Percentiles rank a stretch among this genome's conserved stretches.
phyloP scores from a whole-genome alignment of 2,797 vertebrate genomes.

The Pogonophryne albipinna region DNA sequence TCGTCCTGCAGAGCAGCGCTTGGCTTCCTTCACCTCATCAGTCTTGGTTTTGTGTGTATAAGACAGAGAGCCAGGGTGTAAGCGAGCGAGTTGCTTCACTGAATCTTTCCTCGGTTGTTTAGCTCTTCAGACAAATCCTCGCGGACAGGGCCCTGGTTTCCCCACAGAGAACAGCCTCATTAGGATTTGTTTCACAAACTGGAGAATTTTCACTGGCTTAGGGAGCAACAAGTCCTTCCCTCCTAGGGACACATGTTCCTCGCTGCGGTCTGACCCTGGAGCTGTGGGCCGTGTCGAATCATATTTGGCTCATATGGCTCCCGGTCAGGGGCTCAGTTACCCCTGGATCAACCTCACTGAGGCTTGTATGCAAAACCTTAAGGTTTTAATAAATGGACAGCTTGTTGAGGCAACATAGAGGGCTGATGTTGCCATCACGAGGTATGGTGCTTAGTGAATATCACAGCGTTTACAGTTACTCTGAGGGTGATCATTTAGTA shows the following conservation, averaged over 20 bases:
- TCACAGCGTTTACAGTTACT: background rate
- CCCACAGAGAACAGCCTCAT: conserved; percentile 74
- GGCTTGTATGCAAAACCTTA: conserved; percentile 39
- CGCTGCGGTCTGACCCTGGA: conserved; percentile 63
- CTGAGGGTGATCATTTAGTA: background rate
- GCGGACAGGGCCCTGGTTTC: conserved; percentile 53
- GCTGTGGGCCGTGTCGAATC: conserved; percentile 70
- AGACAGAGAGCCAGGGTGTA: conserved; percentile 2
- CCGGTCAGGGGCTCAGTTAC: conserved; percentile 57
- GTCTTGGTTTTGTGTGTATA: conserved; percentile 21
- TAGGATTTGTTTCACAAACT: conserved; percentile 77
- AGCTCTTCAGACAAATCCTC: conserved; percentile 60
- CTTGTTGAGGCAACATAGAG: conserved; percentile 45
- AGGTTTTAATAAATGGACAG: conserved; percentile 50
- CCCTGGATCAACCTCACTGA: conserved; percentile 41
- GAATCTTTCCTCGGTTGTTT: conserved; percentile 50
- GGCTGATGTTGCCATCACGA: conserved; percentile 27
- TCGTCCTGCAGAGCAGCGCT: conserved; percentile 1
- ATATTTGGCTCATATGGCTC: conserved; percentile 71
- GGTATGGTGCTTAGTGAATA: background rate
- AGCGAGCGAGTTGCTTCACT: conserved; percentile 41
- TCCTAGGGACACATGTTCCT: conserved; percentile 69
- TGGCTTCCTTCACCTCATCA: conserved; percentile 22
- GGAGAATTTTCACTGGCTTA: conserved; percentile 56
- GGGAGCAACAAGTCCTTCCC: conserved; percentile 41